Percentiles rank a stretch among this genome's conserved stretches.
Conservation (phyloP, 1,140 invertebrate species). For the Megathymus violae region DNA sequence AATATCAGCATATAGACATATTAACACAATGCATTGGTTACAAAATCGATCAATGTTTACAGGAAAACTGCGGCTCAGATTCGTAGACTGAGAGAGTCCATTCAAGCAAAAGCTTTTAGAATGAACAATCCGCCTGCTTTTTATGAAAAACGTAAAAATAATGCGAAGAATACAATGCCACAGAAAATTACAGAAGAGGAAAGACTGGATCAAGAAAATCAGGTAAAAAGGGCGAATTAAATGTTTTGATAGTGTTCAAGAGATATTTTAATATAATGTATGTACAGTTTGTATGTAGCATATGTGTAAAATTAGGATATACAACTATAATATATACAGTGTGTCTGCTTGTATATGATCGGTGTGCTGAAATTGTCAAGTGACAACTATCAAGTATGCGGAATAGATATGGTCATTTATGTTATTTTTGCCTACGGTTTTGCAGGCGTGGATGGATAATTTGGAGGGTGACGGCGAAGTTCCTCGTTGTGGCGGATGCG, state of each 20-base stretch:
- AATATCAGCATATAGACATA: neutral
- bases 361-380: no score
- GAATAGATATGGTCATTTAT: no score
- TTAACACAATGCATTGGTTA: slow-evolving; percentile 3
- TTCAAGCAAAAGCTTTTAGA: slow-evolving; percentile 85
- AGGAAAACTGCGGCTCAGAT: slow-evolving; percentile 86
- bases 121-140: slow-evolving; percentile 81
- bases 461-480: slow-evolving; percentile 84
- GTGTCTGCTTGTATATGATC: no score
- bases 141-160: slow-evolving; percentile 70
- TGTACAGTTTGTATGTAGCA: no score
- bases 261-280: no score
- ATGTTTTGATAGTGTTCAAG: no score
- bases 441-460: slow-evolving; percentile 85
- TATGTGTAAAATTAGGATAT: no score
- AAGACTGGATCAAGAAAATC: slow-evolving; percentile 82
- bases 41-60: slow-evolving; percentile 42
- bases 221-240: slow-evolving; percentile 62
- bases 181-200: slow-evolving; percentile 75
- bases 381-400: no score
- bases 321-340: no score
- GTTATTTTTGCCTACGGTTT: no score
- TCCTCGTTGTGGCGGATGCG: slow-evolving; percentile 87
- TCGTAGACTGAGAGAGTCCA: slow-evolving; percentile 83
- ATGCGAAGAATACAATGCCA: slow-evolving; percentile 47